Base-by-base conservation (phyloP, 2,888 invertebrate species). In the Idaea straminata region DNA sequence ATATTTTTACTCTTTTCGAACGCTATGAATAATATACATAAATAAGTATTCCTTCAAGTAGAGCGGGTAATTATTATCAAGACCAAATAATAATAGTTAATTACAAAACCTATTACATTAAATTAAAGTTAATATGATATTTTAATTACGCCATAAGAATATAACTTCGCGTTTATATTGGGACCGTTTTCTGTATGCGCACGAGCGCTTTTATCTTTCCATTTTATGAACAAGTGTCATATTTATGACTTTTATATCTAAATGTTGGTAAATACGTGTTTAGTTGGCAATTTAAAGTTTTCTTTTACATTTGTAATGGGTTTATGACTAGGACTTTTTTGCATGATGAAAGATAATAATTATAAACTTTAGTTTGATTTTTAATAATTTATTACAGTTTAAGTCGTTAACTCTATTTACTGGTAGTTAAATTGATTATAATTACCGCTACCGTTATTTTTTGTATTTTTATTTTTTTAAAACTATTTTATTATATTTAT, bases 191-290 rank as follows among this genome's bases (percentile, higher is more conserved):
- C 1, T 25, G 3, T 25, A 25, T 25, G 25, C 47, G 47, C 47
- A 47, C 13, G 47, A 47, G 47, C 2, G 47, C 47, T 10, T 47
- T 47, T 47, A 47, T 47, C 47, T 47, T 47, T 13, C 7, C 5
- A 13, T 13, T 47, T 47, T 47, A 47, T 47, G 47, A 47, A 47
- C 13, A 47, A 47, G 47, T 47, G 47, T 47, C 47, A 47, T 47
- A 47, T 47, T 38, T 35, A 47, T 64, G 35, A 61, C 35, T 34
- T 59, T 57, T 63, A 60, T 63, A 15, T 62, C 34, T 35, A 15
- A 35, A 57, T 59, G 63, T 38, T 36, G 36, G 47, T 62, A 47
- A 38, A 47, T 62, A 34, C 47, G 47, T 47, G 47, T 47, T 47
- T 10, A 47, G 47, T 47, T 13, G 0, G 10, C 47, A 47, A 47